Evolutionary conservation across 2,113 vertebrate species (phyloP).

Genomic region (Alces alces): DNA sequence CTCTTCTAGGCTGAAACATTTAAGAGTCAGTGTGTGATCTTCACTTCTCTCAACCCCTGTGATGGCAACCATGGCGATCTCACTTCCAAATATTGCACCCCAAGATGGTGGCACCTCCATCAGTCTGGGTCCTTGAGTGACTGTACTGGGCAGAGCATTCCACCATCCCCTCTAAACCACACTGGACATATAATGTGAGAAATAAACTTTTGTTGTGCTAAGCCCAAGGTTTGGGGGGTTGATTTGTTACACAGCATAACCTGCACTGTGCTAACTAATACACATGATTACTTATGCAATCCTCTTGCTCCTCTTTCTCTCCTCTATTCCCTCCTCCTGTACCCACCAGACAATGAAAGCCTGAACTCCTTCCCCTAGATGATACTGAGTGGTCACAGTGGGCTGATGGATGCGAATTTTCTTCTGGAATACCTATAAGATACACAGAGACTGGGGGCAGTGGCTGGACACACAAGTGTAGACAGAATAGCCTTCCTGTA

Average conservation of each 20-base stretch:
- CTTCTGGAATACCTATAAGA: background rate
- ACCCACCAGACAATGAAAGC: background rate
- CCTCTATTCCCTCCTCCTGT: background rate
- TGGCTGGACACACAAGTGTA: background rate
- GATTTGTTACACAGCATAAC: background rate
- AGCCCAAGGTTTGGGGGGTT: background rate
- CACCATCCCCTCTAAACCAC: background rate
- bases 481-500: background rate
- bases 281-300: background rate
- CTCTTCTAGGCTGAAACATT: background rate
- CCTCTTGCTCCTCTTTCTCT: background rate
- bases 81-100: background rate
- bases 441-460: background rate
- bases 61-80: background rate
- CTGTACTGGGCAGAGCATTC: background rate
- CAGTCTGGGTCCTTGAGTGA: no score
- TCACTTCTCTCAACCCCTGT: background rate
- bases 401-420: background rate
- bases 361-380: background rate
- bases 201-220: no score
- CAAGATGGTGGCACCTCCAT: no score
- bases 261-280: background rate
- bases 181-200: background rate
- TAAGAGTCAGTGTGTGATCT: background rate
- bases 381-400: accelerated